A percentile compares a stretch with the other conserved stretches of the same genome.
These are phyloP conservation scores for Trissolcus brochymenae DNA, from an alignment of 2,888 invertebrate species.

Conservation along the genomic window DNA sequence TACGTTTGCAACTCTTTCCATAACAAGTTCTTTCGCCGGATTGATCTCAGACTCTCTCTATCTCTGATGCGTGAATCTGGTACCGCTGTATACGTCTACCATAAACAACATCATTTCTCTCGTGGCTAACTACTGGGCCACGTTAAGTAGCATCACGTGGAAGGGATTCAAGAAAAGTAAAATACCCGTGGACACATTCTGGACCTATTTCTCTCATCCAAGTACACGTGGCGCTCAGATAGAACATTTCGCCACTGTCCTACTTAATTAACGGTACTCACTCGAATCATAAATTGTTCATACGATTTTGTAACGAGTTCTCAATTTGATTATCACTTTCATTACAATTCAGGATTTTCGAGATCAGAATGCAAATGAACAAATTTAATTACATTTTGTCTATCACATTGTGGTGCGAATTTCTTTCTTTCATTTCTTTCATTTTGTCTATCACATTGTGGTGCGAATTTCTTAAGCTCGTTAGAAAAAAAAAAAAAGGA, in stretches of 20 bases:
- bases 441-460: no score
- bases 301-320: conserved; percentile 12
- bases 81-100: conserved; percentile 36
- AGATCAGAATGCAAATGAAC: no score
- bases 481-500: no score
- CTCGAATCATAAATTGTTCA: conserved; percentile 24
- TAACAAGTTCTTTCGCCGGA: conserved; percentile 56
- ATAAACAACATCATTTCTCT: no score
- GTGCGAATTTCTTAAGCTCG: no score
- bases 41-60: conserved; percentile 53
- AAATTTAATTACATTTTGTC: no score
- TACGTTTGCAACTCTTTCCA: conserved; percentile 66
- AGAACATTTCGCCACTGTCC: conserved; percentile 28
- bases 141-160: no score
- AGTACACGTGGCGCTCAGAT: neutral
- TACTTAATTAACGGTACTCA: conserved; percentile 28
- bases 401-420: no score
- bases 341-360: neutral
- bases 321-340: conserved; percentile 7
- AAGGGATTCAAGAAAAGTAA: conserved; percentile 1
- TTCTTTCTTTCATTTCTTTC: no score
- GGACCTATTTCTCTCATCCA: no score
- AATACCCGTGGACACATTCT: no score
- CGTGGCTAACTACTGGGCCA: no score
- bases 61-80: conserved; percentile 47